phyloP scores from a whole-genome alignment of 2,113 vertebrate species.

The Calypte anna region DNA sequence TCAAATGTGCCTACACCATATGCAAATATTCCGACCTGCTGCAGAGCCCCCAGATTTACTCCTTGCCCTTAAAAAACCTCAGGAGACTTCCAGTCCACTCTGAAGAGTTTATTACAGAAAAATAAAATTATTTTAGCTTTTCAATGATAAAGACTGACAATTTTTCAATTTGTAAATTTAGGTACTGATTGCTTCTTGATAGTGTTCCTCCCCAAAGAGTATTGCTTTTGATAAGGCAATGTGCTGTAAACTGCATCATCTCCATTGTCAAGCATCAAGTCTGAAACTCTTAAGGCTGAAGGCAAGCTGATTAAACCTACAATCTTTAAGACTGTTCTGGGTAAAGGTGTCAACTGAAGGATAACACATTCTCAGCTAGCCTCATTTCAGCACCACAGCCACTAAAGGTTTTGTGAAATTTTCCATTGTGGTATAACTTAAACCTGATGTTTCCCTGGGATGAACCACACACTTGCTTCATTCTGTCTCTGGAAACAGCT shows the following conservation, averaged over 20 bases:
- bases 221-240: fast-evolving
- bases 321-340: not conserved
- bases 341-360: not conserved
- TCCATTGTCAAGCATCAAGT: not conserved
- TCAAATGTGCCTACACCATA: not conserved
- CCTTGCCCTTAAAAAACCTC: not conserved
- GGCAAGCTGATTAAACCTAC: not conserved
- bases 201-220: not conserved
- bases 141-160: not conserved
- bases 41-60: not conserved
- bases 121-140: not conserved
- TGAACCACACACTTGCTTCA: not conserved
- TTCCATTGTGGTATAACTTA: not conserved
- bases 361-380: not conserved
- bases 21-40: not conserved
- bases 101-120: not conserved
- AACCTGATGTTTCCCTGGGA: not conserved
- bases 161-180: not conserved
- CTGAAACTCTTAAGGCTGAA: not conserved
- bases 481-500: not conserved
- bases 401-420: not conserved
- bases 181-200: not conserved
- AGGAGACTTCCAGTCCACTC: not conserved
- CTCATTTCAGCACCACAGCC: not conserved
- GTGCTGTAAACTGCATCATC: not conserved